These are phyloP conservation scores for Pedicia rivosa DNA, from an alignment of 2,888 invertebrate genomes.

Conservation along the genomic window DNA sequence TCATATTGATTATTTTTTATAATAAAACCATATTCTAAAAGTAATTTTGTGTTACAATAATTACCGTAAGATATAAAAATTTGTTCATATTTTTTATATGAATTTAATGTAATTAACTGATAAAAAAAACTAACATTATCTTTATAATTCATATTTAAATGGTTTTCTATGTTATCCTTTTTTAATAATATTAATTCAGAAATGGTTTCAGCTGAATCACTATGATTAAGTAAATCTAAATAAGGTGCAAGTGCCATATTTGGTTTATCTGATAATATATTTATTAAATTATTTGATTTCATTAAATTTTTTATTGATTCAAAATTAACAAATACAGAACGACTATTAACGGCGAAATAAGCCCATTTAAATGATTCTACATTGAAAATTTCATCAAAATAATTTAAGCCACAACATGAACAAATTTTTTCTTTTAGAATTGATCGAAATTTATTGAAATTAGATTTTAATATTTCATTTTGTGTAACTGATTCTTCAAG, in stretches of 20 bases:
- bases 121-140: constrained; percentile 6
- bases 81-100: constrained; percentile 47
- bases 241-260: constrained; percentile 70
- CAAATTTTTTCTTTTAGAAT: constrained; percentile 17
- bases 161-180: background rate
- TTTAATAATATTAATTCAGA: constrained; percentile 18
- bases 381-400: constrained; percentile 34
- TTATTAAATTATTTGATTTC: constrained; percentile 19
- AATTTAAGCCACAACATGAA: constrained; percentile 29
- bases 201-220: constrained; percentile 39
- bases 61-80: constrained; percentile 81
- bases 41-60: constrained; percentile 63
- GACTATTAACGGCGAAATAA: constrained; percentile 71
- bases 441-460: constrained; percentile 15
- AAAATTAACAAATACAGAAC: constrained; percentile 60
- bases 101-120: constrained; percentile 8
- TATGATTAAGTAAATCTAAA: constrained; percentile 82
- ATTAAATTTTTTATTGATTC: constrained; percentile 30
- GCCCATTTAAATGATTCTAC: constrained; percentile 54
- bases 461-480: constrained; percentile 33
- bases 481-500: constrained; percentile 33
- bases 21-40: constrained; percentile 77
- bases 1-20: constrained; percentile 51
- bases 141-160: constrained; percentile 11
- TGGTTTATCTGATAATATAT: constrained; percentile 38